Conservation (phyloP, 2,888 invertebrate species). For the Ligdia adustata region DNA sequence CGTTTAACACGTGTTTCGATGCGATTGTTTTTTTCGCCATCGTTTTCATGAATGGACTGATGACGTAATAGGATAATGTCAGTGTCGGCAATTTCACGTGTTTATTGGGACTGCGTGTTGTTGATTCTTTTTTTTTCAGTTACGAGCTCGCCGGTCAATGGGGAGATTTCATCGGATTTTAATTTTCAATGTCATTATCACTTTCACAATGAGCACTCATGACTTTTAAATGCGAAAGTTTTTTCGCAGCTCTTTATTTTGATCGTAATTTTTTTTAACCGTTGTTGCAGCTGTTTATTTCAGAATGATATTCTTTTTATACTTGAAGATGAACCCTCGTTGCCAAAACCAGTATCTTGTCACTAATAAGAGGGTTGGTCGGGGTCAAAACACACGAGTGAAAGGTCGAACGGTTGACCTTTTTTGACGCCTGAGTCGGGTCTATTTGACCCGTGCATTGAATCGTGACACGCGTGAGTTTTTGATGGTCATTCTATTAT, state of each 20-base stretch:
- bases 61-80: slow-evolving; percentile 84
- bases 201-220: slow-evolving; percentile 74
- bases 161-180: slow-evolving; percentile 77
- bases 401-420: slow-evolving; percentile 45
- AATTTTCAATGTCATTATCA: slow-evolving; percentile 84
- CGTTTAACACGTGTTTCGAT: slow-evolving; percentile 79
- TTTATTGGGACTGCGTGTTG: slow-evolving; percentile 76
- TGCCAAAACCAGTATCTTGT: slow-evolving; percentile 18
- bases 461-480: slow-evolving; percentile 47
- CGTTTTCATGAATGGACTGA: slow-evolving; percentile 82
- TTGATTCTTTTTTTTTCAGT: slow-evolving; percentile 61
- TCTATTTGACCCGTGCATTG: slow-evolving; percentile 39
- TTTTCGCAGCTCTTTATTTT: slow-evolving; percentile 25
- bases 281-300: background rate
- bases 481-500: slow-evolving; percentile 39
- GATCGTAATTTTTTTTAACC: slow-evolving; percentile 2
- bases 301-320: background rate
- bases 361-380: slow-evolving; percentile 18
- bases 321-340: background rate
- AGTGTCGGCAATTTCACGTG: slow-evolving; percentile 80
- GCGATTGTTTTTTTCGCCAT: slow-evolving; percentile 78
- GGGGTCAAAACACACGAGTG: slow-evolving; percentile 33
- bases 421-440: slow-evolving; percentile 35
- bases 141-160: slow-evolving; percentile 74
- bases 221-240: slow-evolving; percentile 39